phyloP scores from a whole-genome alignment of 2,797 vertebrate genomes.

The Bovichtus variegatus region DNA sequence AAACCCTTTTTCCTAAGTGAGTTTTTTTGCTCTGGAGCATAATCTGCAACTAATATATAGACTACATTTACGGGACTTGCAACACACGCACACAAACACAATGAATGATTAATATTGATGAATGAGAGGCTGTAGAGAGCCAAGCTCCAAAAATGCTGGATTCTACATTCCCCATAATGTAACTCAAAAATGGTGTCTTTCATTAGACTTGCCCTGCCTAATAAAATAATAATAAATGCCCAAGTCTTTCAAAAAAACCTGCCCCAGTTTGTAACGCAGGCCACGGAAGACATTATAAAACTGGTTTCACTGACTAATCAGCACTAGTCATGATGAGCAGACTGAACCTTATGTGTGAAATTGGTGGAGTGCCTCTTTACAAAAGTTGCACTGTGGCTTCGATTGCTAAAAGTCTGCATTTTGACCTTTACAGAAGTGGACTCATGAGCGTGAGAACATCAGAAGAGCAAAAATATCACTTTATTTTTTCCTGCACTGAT shows the following conservation, averaged over 20 bases:
- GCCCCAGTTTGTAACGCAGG: neutral
- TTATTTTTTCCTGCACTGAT: conserved; percentile 42
- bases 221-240: too few species aligned
- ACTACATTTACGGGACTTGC: too few species aligned
- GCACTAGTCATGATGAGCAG: neutral
- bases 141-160: neutral
- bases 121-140: neutral
- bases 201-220: too few species aligned
- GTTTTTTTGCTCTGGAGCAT: too few species aligned
- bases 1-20: neutral
- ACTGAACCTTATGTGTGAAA: neutral
- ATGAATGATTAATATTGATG: neutral
- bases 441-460: conserved; percentile 50
- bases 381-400: neutral
- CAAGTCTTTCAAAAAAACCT: too few species aligned
- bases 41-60: neutral
- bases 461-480: conserved; percentile 36
- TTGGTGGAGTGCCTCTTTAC: neutral
- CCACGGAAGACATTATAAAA: neutral
- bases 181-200: neutral
- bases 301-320: neutral
- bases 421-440: conserved; percentile 24
- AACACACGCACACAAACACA: neutral
- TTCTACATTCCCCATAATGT: neutral
- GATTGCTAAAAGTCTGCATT: conserved; percentile 2